Conservation (phyloP, 2,888 invertebrate genomes). For the Lasioglossum zephyrum region DNA sequence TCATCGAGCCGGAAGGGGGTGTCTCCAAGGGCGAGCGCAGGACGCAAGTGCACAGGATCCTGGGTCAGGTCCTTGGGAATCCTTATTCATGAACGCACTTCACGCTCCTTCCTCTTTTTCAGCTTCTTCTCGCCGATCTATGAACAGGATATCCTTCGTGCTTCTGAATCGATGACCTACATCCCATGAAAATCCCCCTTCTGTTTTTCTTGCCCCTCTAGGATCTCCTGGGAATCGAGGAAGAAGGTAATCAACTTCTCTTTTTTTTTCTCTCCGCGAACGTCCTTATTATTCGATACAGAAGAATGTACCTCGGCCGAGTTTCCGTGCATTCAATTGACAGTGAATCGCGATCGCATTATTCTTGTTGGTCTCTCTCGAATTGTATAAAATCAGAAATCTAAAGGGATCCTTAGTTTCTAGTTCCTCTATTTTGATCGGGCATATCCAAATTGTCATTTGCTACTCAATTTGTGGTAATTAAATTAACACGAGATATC, state of each 20-base stretch:
- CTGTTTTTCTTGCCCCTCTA: slow-evolving; percentile 47
- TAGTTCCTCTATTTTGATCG: not conserved
- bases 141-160: slow-evolving; percentile 80
- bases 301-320: too few species aligned
- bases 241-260: slow-evolving; percentile 28
- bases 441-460: too few species aligned
- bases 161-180: slow-evolving; percentile 80
- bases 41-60: slow-evolving; percentile 78
- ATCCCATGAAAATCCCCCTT: slow-evolving; percentile 70
- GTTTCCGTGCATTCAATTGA: not conserved
- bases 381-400: not conserved
- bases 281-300: not conserved
- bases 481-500: too few species aligned
- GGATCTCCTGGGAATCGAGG: slow-evolving; percentile 69
- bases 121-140: slow-evolving; percentile 68
- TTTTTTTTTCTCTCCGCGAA: not conserved
- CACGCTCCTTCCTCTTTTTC: slow-evolving; percentile 66
- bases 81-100: slow-evolving; percentile 76
- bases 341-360: not conserved
- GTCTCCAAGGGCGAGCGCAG: slow-evolving; percentile 75
- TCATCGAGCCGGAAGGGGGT: slow-evolving; percentile 81
- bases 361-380: not conserved
- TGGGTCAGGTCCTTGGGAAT: slow-evolving; percentile 69
- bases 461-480: too few species aligned
- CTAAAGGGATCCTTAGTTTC: not conserved